These are phyloP conservation scores for Ptyas mucosa DNA, from an alignment of 2,113 vertebrate genomes.

Conservation along the genomic window DNA sequence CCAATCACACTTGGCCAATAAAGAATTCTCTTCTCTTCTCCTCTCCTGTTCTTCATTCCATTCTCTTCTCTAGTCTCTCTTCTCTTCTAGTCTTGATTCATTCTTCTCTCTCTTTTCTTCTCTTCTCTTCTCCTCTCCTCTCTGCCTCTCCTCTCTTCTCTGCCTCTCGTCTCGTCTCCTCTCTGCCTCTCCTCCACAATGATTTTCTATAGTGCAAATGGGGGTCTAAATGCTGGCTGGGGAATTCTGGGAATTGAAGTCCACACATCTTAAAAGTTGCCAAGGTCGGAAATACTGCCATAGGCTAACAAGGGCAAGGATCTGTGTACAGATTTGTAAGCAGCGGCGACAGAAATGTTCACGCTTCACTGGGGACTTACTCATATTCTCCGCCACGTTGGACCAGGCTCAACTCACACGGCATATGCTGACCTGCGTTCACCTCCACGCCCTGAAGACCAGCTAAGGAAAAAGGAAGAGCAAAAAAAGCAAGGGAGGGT, in stretches of 20 bases:
- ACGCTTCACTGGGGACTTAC: slow-evolving; percentile 73
- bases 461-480: slow-evolving; percentile 69
- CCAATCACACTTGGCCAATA: too few species aligned
- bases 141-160: too few species aligned
- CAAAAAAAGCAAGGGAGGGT: background rate
- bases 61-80: too few species aligned
- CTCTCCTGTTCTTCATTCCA: too few species aligned
- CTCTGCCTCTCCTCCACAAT: too few species aligned
- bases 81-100: too few species aligned
- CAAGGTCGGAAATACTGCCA: slow-evolving; percentile 17
- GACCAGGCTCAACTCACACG: slow-evolving; percentile 80
- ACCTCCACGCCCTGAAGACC: slow-evolving; percentile 79
- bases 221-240: background rate
- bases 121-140: too few species aligned
- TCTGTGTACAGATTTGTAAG: background rate
- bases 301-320: slow-evolving; percentile 41
- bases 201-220: background rate
- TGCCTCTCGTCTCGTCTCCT: too few species aligned
- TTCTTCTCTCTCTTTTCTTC: too few species aligned
- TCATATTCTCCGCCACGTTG: slow-evolving; percentile 76
- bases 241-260: background rate
- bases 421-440: slow-evolving; percentile 75
- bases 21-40: too few species aligned
- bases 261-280: background rate
- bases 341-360: background rate